Conservation (phyloP, 2,113 vertebrate genomes). For the Oreochromis spilurus region DNA sequence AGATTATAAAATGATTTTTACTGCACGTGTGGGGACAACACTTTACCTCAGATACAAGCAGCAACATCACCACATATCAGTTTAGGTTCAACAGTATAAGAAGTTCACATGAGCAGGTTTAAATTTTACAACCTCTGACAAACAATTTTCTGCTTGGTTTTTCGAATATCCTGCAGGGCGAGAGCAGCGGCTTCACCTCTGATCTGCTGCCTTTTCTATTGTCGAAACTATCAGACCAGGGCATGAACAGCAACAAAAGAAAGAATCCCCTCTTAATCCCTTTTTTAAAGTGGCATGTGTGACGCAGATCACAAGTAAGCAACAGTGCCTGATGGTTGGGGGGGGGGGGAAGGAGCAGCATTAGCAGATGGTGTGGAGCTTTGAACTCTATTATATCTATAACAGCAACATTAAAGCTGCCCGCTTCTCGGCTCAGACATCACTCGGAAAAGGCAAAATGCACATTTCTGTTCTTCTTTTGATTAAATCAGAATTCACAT, state of each 20-base stretch:
- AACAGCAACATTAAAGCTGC: not conserved
- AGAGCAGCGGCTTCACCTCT: not conserved
- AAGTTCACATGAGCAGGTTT: not conserved
- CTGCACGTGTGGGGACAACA: not conserved
- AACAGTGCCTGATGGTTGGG: not conserved
- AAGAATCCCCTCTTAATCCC: slow-evolving; percentile 25
- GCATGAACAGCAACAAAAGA: not conserved
- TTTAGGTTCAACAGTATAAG: not conserved
- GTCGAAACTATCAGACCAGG: not conserved
- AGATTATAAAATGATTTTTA: not conserved
- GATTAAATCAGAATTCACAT: not conserved
- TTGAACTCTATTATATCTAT: not conserved
- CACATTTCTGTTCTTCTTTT: not conserved
- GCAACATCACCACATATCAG: not conserved
- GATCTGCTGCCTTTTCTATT: not conserved
- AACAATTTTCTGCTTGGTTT: not conserved
- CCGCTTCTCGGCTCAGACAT: not conserved
- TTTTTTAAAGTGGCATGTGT: slow-evolving; percentile 10
- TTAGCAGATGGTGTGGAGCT: slow-evolving; percentile 2
- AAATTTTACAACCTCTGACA: not conserved
- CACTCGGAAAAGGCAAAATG: not conserved
- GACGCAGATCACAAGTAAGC: slow-evolving; percentile 1
- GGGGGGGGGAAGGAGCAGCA: not conserved
- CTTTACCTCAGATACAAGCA: not conserved
- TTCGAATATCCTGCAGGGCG: not conserved